phyloP scores from a whole-genome alignment of 2,888 invertebrate species.

The Harpalus rufipes region DNA sequence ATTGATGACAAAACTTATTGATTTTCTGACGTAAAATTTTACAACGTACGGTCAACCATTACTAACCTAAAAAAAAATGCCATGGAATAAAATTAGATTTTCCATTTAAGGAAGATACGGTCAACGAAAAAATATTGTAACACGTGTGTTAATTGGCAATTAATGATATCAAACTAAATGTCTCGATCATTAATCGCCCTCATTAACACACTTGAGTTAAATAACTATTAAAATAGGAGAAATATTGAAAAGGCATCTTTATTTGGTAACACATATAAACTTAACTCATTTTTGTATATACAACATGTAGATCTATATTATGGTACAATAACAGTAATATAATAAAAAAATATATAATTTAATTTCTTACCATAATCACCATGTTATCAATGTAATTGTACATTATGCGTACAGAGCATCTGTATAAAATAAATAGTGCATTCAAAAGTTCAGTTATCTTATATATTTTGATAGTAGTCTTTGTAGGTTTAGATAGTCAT shows the following conservation, averaged over 20 bases:
- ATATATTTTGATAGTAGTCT: slow-evolving; percentile 54
- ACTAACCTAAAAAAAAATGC: too few species aligned
- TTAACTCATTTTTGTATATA: slow-evolving; percentile 62
- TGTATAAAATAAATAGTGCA: slow-evolving; percentile 67
- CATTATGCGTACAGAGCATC: slow-evolving; percentile 56
- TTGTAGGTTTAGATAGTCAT: slow-evolving; percentile 40
- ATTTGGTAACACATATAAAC: slow-evolving; percentile 67
- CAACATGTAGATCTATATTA: slow-evolving; percentile 65
- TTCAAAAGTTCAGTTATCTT: slow-evolving; percentile 58
- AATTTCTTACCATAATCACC: slow-evolving; percentile 71
- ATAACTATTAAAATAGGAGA: background rate
- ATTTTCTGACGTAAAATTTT: too few species aligned
- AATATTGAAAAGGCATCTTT: slow-evolving; percentile 63
- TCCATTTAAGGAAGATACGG: too few species aligned
- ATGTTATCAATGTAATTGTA: slow-evolving; percentile 62
- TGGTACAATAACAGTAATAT: slow-evolving; percentile 67
- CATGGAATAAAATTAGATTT: too few species aligned
- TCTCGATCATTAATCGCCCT: too few species aligned
- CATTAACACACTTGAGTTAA: too few species aligned
- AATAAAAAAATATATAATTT: slow-evolving; percentile 67
- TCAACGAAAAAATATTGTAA: too few species aligned
- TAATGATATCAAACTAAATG: too few species aligned
- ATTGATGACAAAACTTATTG: too few species aligned
- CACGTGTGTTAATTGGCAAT: too few species aligned
- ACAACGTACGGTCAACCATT: too few species aligned